Evolutionary conservation across 2,113 vertebrate species (phyloP).

Genomic region (Ia io): DNA sequence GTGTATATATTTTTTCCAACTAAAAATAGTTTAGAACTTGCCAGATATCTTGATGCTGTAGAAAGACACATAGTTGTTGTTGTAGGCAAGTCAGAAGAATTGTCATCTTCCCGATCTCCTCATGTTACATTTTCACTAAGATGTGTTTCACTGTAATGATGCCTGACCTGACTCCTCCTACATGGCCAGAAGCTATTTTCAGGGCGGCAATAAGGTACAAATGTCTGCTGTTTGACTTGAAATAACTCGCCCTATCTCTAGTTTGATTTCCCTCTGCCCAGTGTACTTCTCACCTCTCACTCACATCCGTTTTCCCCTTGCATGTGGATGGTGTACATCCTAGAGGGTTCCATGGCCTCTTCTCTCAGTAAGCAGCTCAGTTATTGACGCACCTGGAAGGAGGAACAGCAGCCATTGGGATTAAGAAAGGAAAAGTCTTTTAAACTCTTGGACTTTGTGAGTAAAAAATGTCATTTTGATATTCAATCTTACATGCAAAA

Average conservation of each 20-base stretch:
- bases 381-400: not conserved
- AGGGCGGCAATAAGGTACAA: not conserved
- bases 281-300: not conserved
- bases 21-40: not conserved
- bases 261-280: not conserved
- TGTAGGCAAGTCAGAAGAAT: not conserved
- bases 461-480: not conserved
- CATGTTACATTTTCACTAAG: not conserved
- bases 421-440: not conserved
- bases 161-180: not conserved
- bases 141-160: not conserved
- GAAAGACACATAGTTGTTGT: not conserved
- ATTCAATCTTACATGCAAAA: not conserved
- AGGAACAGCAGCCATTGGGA: not conserved
- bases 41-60: not conserved
- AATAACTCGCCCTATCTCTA: not conserved
- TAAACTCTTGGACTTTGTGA: not conserved
- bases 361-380: not conserved
- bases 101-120: not conserved
- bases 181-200: not conserved
- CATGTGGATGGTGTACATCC: not conserved
- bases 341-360: not conserved
- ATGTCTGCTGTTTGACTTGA: not conserved
- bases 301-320: not conserved
- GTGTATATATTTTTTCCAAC: not conserved